Conservation (phyloP, 2,888 invertebrate genomes). For the Poecilobothrus nobilitatus region DNA sequence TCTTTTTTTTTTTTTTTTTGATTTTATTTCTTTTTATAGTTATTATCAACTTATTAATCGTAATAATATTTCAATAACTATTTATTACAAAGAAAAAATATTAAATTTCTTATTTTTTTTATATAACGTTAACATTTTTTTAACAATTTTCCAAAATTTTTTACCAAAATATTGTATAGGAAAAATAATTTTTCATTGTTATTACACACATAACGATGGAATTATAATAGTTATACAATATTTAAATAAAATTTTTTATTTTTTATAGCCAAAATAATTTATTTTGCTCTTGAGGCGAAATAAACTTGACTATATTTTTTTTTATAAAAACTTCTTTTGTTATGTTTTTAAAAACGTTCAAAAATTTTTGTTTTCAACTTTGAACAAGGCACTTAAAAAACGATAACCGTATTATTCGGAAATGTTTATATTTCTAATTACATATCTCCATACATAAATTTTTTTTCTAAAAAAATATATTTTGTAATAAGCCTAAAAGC, state of each 20-base stretch:
- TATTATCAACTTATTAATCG: no score
- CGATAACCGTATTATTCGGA: neutral
- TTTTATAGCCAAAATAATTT: neutral
- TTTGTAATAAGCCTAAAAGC: neutral
- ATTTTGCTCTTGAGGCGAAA: neutral
- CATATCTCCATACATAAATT: no score
- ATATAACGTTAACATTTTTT: neutral
- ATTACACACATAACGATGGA: neutral
- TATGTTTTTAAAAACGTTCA: no score
- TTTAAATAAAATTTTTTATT: slow-evolving; percentile 3
- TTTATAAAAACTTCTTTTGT: no score
- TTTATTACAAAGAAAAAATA: no score
- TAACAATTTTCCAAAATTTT: no score
- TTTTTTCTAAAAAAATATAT: neutral
- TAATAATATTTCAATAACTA: no score
- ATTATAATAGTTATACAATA: neutral
- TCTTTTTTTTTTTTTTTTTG: no score
- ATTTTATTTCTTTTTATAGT: no score
- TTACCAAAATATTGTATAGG: neutral
- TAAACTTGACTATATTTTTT: neutral
- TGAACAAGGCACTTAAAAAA: neutral
- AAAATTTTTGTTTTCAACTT: neutral
- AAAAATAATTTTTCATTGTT: neutral
- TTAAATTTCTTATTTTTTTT: neutral
- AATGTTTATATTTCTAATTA: neutral